Evolutionary conservation across 2,113 vertebrate species (phyloP).

Genomic region (Galbula dea): DNA sequence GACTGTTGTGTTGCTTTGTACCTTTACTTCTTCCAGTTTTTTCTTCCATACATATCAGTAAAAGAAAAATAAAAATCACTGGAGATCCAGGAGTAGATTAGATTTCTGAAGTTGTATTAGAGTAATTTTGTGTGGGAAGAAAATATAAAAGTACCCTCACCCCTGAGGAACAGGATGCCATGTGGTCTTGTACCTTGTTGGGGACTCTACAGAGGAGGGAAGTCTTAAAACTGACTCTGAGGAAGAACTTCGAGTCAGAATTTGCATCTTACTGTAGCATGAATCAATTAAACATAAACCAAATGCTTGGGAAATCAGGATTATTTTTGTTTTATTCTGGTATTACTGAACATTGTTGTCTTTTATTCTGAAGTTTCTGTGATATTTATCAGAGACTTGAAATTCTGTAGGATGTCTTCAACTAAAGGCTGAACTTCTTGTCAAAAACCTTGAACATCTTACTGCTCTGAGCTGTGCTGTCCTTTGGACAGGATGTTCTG

Average conservation of each 20-base stretch:
- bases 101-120: not conserved
- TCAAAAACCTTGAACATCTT: not conserved
- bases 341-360: not conserved
- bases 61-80: not conserved
- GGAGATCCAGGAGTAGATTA: not conserved
- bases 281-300: not conserved
- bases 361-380: not conserved
- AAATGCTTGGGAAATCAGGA: not conserved
- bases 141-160: not conserved
- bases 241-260: not conserved
- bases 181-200: not conserved
- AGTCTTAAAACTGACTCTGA: not conserved
- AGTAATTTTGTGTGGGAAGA: not conserved
- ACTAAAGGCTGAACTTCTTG: not conserved
- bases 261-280: not conserved
- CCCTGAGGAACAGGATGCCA: not conserved
- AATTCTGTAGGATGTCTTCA: not conserved
- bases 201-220: not conserved
- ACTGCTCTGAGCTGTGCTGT: rapidly evolving
- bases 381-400: not conserved
- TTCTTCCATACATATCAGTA: not conserved
- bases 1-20: not conserved
- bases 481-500: not conserved
- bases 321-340: not conserved
- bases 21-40: not conserved